A percentile compares a stretch with the other conserved stretches of the same genome.
phyloP scores from a whole-genome alignment of 2,797 vertebrate species.

The Lutjanus argentimaculatus region DNA sequence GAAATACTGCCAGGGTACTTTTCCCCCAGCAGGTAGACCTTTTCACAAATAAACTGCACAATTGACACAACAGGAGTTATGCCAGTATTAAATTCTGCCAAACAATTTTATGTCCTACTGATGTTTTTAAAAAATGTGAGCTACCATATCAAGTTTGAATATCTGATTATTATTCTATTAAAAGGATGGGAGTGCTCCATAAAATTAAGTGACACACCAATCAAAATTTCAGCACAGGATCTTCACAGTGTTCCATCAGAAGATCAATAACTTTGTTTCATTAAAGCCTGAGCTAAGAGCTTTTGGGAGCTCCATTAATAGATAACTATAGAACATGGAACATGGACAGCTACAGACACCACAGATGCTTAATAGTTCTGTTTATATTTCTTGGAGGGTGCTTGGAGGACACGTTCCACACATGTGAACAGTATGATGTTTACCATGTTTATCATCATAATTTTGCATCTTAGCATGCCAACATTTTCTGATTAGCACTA shows the following conservation, averaged over 20 bases:
- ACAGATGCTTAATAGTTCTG: no score
- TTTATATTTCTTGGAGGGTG: no score
- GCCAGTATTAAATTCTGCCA: neutral
- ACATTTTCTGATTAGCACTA: no score
- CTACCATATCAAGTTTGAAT: neutral
- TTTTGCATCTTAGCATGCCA: no score
- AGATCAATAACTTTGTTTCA: slow-evolving; percentile 12
- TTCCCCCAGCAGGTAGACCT: neutral
- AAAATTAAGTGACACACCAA: slow-evolving; percentile 17
- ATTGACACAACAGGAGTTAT: no score
- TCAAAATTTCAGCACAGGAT: neutral
- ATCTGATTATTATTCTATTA: slow-evolving; percentile 7
- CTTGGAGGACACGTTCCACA: no score
- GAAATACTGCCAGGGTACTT: neutral
- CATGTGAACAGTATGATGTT: no score
- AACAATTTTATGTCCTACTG: neutral
- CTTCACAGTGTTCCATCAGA: slow-evolving; percentile 13
- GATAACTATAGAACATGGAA: neutral
- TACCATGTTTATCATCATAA: no score
- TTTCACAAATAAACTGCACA: neutral
- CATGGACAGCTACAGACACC: no score
- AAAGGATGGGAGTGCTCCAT: neutral
- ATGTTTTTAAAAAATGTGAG: no score
- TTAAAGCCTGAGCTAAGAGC: slow-evolving; percentile 8
- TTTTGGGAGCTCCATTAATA: neutral